Conservation (phyloP, 2,888 invertebrate species). For the Hypselothyrea guttata region DNA sequence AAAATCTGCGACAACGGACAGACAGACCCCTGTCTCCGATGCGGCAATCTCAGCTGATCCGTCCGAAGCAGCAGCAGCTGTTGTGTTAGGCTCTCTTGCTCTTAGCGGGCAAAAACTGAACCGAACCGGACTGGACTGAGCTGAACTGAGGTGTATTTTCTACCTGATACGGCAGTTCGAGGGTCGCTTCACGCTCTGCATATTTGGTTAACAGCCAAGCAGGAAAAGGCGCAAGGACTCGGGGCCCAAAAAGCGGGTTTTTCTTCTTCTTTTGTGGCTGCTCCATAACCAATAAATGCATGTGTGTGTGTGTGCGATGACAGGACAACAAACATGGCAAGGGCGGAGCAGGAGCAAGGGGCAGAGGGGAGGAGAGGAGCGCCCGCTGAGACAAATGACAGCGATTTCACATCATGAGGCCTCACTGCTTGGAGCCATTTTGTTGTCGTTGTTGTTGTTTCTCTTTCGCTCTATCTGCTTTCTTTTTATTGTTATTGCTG, state of each 20-base stretch:
- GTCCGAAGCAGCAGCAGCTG: constrained; percentile 30
- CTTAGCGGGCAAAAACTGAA: no score
- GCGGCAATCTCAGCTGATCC: constrained; percentile 46
- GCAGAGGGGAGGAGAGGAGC: neutral
- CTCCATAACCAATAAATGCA: constrained; percentile 14
- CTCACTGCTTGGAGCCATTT: neutral
- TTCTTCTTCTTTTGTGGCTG: neutral
- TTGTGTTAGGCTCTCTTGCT: neutral
- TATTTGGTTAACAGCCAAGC: constrained; percentile 77
- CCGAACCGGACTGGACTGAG: neutral
- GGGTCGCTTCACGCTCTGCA: constrained; percentile 62
- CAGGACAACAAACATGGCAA: neutral
- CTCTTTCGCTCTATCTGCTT: constrained; percentile 21
- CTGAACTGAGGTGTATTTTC: neutral
- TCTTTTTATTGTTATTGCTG: constrained; percentile 48
- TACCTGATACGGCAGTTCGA: constrained; percentile 34
- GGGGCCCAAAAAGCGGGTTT: neutral
- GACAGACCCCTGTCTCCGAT: constrained; percentile 14
- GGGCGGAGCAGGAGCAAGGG: constrained; percentile 17
- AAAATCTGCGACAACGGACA: constrained; percentile 13
- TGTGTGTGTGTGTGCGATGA: neutral
- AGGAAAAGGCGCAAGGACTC: constrained; percentile 69
- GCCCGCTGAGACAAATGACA: constrained; percentile 20
- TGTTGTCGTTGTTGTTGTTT: constrained; percentile 1
- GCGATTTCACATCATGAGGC: constrained; percentile 21